Evolutionary conservation across 1,140 invertebrate genomes (phyloP).

Genomic region (Anastatus disparis): DNA sequence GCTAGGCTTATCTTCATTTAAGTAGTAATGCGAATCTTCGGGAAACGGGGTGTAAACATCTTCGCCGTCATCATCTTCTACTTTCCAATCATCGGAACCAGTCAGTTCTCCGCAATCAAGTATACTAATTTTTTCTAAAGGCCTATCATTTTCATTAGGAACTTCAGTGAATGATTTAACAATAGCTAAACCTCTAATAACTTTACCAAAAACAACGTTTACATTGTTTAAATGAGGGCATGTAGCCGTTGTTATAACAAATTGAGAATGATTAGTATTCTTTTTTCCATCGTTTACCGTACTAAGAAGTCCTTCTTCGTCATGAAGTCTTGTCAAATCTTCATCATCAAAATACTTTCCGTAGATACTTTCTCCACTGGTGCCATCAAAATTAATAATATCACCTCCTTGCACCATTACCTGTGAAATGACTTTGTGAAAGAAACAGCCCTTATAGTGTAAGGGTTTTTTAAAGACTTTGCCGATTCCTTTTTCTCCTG

Average conservation of each 20-base stretch:
- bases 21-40: slow-evolving; percentile 73
- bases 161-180: slow-evolving; percentile 74
- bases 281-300: slow-evolving; percentile 90
- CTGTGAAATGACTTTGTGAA: slow-evolving; percentile 80
- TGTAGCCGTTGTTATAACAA: slow-evolving; percentile 89
- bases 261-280: slow-evolving; percentile 93
- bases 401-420: slow-evolving; percentile 90
- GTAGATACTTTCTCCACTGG: slow-evolving; percentile 94
- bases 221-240: slow-evolving; percentile 88
- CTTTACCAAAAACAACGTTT: slow-evolving; percentile 91
- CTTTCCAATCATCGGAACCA: slow-evolving; percentile 72
- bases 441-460: slow-evolving; percentile 79
- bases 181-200: slow-evolving; percentile 77
- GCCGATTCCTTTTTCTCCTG: slow-evolving; percentile 83
- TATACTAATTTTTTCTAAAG: slow-evolving; percentile 73
- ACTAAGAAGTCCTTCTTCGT: slow-evolving; percentile 80
- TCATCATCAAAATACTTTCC: slow-evolving; percentile 90
- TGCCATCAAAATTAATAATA: slow-evolving; percentile 83
- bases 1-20: slow-evolving; percentile 49
- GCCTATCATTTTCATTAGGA: slow-evolving; percentile 68
- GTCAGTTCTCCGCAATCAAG: slow-evolving; percentile 78
- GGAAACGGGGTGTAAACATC: slow-evolving; percentile 81
- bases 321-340: slow-evolving; percentile 77
- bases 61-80: slow-evolving; percentile 74
- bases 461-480: slow-evolving; percentile 72